phyloP scores from a whole-genome alignment of 2,797 vertebrate species.

The Margarornis squamiger region DNA sequence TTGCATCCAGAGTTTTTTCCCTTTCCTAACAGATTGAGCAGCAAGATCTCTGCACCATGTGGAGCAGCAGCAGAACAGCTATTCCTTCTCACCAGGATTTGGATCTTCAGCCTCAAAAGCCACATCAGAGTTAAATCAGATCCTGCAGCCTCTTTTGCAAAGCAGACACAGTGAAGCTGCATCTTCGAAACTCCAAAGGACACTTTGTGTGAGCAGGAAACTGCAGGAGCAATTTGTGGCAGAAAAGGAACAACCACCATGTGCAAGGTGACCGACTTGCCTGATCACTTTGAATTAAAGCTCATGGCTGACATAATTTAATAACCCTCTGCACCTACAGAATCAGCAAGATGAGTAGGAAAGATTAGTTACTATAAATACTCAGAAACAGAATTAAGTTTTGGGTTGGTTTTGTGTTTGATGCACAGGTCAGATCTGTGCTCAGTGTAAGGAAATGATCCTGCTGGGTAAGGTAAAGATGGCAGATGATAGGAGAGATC shows the following conservation, averaged over 20 bases:
- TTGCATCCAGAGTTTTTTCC: neutral
- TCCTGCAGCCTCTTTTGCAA: neutral
- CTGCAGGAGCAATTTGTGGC: neutral
- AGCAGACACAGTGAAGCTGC: neutral
- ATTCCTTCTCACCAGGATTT: neutral
- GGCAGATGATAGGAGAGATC: neutral
- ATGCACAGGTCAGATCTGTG: neutral
- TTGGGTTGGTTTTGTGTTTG: neutral
- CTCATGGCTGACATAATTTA: neutral
- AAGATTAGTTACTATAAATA: slow-evolving; percentile 35
- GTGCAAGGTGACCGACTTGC: neutral
- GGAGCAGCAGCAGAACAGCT: neutral
- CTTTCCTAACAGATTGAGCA: neutral
- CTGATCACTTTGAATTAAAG: neutral
- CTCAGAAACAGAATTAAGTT: neutral
- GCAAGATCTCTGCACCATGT: neutral
- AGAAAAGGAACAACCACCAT: neutral
- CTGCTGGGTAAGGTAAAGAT: neutral
- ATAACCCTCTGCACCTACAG: neutral
- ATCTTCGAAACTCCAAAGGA: neutral
- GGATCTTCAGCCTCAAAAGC: neutral
- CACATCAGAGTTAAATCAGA: neutral
- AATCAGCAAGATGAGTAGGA: neutral
- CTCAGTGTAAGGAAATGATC: neutral
- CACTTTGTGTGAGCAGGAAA: neutral